A percentile compares a stretch with the other conserved stretches of the same genome.
Conservation (phyloP, 2,888 invertebrate species). For the Sphaeridia pumilis region DNA sequence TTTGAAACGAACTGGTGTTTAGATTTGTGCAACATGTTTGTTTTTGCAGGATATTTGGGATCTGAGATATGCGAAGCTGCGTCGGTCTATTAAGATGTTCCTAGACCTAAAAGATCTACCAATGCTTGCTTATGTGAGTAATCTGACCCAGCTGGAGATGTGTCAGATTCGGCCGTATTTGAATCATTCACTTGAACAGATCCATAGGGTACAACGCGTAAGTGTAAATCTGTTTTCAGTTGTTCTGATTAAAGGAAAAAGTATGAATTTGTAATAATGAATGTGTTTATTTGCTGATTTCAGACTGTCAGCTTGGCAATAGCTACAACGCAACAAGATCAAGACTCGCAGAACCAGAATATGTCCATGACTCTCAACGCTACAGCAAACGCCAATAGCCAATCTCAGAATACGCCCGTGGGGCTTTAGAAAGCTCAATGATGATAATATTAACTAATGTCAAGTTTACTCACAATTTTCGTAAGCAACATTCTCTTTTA, state of each 20-base stretch:
- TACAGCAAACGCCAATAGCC: too few species aligned
- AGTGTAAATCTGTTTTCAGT: too few species aligned
- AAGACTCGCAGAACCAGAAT: slow-evolving; percentile 1
- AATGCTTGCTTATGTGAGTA: slow-evolving; percentile 73
- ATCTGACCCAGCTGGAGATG: slow-evolving; percentile 83
- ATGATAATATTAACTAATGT: too few species aligned
- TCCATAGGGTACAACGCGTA: slow-evolving; percentile 45
- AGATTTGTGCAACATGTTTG: too few species aligned
- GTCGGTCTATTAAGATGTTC: slow-evolving; percentile 76
- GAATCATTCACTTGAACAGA: slow-evolving; percentile 69
- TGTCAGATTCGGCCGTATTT: slow-evolving; percentile 77
- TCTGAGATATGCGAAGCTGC: slow-evolving; percentile 80
- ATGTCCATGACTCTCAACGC: not conserved
- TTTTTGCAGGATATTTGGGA: slow-evolving; percentile 75
- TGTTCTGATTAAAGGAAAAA: too few species aligned
- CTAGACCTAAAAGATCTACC: slow-evolving; percentile 59
- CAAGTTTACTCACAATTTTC: too few species aligned
- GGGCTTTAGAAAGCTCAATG: too few species aligned
- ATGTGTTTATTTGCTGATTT: slow-evolving; percentile 1
- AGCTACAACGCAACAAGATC: not conserved
- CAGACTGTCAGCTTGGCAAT: slow-evolving; percentile 6
- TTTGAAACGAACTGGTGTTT: too few species aligned
- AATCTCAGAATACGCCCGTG: too few species aligned
- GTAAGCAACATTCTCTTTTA: too few species aligned
- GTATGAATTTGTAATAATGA: too few species aligned